Base-by-base conservation (phyloP, 2,797 vertebrate species). In the Pyrocephalus nanus region DNA sequence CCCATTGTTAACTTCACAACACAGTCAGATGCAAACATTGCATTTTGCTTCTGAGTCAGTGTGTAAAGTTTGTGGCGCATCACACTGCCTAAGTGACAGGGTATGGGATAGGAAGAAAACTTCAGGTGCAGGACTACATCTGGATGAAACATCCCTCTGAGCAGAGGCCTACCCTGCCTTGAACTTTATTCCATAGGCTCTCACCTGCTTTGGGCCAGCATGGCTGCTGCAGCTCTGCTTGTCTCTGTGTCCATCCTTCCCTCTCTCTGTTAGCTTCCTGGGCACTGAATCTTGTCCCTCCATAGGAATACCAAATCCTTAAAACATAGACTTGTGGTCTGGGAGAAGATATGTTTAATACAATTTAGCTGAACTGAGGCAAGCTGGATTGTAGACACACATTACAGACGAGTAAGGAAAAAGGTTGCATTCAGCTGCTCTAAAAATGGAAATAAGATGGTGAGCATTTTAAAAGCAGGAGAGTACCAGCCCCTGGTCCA, bases 271-370 rank as follows among this genome's bases (percentile, higher is more conserved):
- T 93, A 53, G 50, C 48, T 78, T 60, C 19, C 5, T 32, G 47
- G 23, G 8, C 53, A 73, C 60, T 40, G 51, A 53, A 60, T 48
- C 57, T 40, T 29, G 1, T 43, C 43, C 9, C 21, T 83, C 42
- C 11, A 5, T 14, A 57, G 25, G 25, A 73, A 40, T 10, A 57
- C 20, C 20, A 61, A 70, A 32, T 23, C 25, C 45, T 77, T 69
- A 34, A 27, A 25, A 13, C 0, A 0, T 2, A 26, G n/a, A 36
- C 38, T 21, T 61, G 23, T 50, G 45, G 15, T 51, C 36, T 67
- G 47, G 36, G 55, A 58, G 51, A 70, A 73, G 15, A 70, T 78
- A 72, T 53, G 27, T 38, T 79, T 54, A 65, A 76, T 45, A 11
- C 1, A 4, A 4, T 69, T 54, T 69, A 62, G 50, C n/a, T 43